Conservation (phyloP, 1,140 invertebrate genomes). For the Laodelphax striatellus region DNA sequence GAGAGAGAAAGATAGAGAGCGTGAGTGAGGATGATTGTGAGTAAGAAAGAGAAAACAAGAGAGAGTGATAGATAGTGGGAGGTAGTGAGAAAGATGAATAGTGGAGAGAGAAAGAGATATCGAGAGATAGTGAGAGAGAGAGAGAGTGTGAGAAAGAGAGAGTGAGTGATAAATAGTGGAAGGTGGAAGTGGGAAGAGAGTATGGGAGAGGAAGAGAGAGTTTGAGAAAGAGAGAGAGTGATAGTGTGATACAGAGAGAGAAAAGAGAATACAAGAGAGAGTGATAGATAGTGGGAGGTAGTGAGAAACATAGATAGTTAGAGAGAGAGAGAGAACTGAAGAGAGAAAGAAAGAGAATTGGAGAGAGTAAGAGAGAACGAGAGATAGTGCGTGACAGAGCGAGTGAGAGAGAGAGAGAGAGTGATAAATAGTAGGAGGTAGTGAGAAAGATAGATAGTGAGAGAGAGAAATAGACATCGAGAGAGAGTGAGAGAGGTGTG, state of each 20-base stretch:
- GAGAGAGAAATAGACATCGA: no score
- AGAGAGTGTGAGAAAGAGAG: no score
- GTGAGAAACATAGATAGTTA: no score
- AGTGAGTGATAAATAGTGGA: no score
- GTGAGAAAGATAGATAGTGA: neutral
- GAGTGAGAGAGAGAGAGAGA: no score
- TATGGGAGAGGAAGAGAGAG: conserved; percentile 5
- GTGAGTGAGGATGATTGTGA: no score
- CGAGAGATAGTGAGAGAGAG: neutral
- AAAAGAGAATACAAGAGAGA: conserved; percentile 2
- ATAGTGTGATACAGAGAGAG: neutral
- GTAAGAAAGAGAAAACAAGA: neutral
- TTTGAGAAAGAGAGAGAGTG: no score
- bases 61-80: neutral
- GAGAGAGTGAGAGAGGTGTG: neutral
- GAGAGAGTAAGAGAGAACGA: no score
- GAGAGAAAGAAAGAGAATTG: conserved; percentile 5
- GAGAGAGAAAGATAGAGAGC: conserved; percentile 5
- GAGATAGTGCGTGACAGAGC: conserved; percentile 1
- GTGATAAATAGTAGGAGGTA: no score
- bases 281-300: neutral
- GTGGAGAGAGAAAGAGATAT: conserved; percentile 5
- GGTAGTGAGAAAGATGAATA: neutral
- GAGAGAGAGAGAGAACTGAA: neutral
- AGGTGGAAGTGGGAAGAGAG: no score